A percentile compares a stretch with the other conserved stretches of the same genome.
phyloP scores from a whole-genome alignment of 2,888 invertebrate species.

The Polyommatus icarus region DNA sequence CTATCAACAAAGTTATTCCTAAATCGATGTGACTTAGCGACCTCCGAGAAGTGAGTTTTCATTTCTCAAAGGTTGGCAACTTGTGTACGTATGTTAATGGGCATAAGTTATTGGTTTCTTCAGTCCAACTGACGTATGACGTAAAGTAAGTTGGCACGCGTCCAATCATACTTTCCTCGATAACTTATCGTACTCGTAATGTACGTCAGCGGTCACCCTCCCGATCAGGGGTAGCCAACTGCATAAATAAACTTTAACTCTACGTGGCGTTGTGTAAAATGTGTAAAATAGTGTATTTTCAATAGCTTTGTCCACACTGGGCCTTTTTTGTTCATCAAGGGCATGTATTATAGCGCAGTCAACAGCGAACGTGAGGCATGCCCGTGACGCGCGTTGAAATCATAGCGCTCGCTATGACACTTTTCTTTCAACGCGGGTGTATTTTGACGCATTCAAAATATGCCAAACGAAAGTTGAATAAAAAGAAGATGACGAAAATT shows the following conservation, averaged over 20 bases:
- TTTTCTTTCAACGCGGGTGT: too few relatives aligned
- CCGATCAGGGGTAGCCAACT: not conserved
- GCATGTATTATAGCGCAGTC: too few relatives aligned
- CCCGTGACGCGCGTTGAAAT: too few relatives aligned
- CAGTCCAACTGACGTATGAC: slow-evolving; percentile 15
- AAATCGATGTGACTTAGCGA: slow-evolving; percentile 16
- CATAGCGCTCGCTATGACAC: too few relatives aligned
- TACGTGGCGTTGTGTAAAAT: not conserved
- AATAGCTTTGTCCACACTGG: too few relatives aligned
- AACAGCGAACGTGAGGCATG: too few relatives aligned
- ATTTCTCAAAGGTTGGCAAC: slow-evolving; percentile 9
- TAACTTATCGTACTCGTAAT: not conserved
- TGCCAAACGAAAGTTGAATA: too few relatives aligned
- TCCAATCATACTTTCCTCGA: slow-evolving; percentile 16
- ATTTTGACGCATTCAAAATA: too few relatives aligned
- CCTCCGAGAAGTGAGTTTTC: slow-evolving; percentile 3
- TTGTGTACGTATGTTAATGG: slow-evolving; percentile 6
- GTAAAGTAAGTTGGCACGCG: slow-evolving; percentile 11
- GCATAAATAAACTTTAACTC: not conserved
- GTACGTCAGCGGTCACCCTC: not conserved
- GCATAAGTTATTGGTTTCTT: slow-evolving; percentile 5
- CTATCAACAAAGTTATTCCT: slow-evolving; percentile 1
- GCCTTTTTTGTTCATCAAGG: too few relatives aligned
- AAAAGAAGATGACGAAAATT: too few relatives aligned
- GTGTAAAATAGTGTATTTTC: not conserved